Evolutionary conservation across 2,888 invertebrate species (phyloP).

Genomic region (Leptinotarsa peninsularis): DNA sequence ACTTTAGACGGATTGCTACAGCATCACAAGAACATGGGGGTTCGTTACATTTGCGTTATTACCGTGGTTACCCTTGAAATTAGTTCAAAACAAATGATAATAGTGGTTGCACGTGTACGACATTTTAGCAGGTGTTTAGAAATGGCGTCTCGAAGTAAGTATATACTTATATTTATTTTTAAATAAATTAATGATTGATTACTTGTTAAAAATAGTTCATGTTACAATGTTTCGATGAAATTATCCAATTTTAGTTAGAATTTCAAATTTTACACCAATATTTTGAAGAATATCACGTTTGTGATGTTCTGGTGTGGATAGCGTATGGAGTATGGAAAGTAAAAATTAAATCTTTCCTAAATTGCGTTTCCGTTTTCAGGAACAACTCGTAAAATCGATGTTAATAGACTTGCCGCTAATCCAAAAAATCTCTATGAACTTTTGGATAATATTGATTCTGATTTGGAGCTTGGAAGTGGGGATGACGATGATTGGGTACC

Average conservation of each 20-base stretch:
- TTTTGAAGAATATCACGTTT: background rate
- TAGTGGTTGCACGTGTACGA: background rate
- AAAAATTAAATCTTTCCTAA: background rate
- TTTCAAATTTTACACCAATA: background rate
- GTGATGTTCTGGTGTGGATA: constrained; percentile 14
- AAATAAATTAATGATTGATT: too few species aligned
- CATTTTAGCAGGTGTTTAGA: background rate
- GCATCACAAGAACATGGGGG: background rate
- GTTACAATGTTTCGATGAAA: background rate
- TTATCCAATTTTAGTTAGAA: background rate
- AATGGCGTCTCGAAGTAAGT: background rate
- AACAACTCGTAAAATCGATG: background rate
- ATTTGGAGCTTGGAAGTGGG: background rate
- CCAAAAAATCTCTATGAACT: background rate
- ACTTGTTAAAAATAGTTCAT: background rate
- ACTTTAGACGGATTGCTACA: too few species aligned
- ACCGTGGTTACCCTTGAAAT: background rate
- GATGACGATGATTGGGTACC: too few species aligned
- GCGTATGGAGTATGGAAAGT: background rate
- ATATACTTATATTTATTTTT: too few species aligned
- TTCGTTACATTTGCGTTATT: background rate
- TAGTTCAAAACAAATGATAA: background rate
- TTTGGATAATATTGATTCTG: background rate
- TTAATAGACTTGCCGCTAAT: background rate
- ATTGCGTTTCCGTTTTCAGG: background rate